Evolutionary conservation across 2,888 invertebrate species (phyloP).

Genomic region (Heteropelma amictum): DNA sequence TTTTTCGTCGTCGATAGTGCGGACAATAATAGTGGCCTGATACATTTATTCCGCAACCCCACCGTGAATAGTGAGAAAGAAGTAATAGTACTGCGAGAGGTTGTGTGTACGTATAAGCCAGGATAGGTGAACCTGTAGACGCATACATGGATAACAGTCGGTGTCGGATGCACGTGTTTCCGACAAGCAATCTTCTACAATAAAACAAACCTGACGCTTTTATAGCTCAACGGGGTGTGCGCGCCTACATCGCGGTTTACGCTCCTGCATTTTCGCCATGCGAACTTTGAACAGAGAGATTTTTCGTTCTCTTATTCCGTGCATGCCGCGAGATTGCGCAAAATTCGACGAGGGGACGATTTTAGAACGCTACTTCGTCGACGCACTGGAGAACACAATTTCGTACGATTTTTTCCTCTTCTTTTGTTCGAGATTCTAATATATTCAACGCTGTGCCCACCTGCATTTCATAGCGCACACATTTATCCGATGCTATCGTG

Average conservation of each 20-base stretch:
- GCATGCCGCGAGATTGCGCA: slow-evolving; percentile 6
- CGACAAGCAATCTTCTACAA: slow-evolving; percentile 62
- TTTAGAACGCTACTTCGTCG: slow-evolving; percentile 13
- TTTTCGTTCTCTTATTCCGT: slow-evolving; percentile 44
- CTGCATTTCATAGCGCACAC: too few species aligned
- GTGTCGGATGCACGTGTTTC: slow-evolving; percentile 56
- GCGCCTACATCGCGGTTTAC: slow-evolving; percentile 15
- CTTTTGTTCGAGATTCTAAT: too few species aligned
- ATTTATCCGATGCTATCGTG: too few species aligned
- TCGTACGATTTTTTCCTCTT: too few species aligned
- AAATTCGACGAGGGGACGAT: slow-evolving; percentile 12
- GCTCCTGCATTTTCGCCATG: slow-evolving; percentile 22
- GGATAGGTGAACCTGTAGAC: not conserved
- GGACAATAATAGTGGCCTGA: slow-evolving; percentile 1
- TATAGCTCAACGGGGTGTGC: slow-evolving; percentile 41
- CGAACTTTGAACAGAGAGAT: slow-evolving; percentile 50
- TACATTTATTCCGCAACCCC: slow-evolving; percentile 35
- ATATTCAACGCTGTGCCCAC: too few species aligned
- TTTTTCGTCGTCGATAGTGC: slow-evolving; percentile 16
- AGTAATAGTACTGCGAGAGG: slow-evolving; percentile 23
- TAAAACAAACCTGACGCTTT: slow-evolving; percentile 59
- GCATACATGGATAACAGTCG: slow-evolving; percentile 8
- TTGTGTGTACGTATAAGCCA: not conserved
- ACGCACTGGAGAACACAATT: not conserved
- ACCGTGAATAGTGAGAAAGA: slow-evolving; percentile 1